Evolutionary conservation across 2,113 vertebrate species (phyloP).

Genomic region (Salvelinus sp.): DNA sequence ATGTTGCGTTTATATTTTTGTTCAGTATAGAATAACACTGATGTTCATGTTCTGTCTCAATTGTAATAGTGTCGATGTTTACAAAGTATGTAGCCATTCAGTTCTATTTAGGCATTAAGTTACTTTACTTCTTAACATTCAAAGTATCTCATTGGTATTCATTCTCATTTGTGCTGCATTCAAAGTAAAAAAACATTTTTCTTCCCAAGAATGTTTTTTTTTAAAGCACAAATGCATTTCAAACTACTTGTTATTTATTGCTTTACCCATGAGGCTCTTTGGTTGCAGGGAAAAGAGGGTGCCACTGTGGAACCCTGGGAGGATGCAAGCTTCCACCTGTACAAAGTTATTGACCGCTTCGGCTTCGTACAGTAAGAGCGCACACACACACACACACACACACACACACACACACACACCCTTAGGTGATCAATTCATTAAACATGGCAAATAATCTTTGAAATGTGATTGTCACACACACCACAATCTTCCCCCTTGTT

Average conservation of each 20-base stretch:
- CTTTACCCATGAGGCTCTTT: neutral
- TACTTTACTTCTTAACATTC: no score
- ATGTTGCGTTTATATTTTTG: neutral
- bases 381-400: neutral
- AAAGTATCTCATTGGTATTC: neutral
- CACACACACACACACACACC: neutral
- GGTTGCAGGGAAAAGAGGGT: slow-evolving; percentile 87
- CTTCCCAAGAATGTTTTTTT: neutral
- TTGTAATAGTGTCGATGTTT: no score
- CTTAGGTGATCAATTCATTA: neutral
- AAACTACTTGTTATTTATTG: neutral
- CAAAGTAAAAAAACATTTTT: neutral
- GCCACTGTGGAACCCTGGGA: slow-evolving; percentile 94
- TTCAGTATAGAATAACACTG: neutral
- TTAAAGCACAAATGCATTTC: slow-evolving; percentile 13
- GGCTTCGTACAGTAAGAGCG: slow-evolving; percentile 95
- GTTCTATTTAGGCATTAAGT: neutral
- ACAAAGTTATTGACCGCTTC: slow-evolving; percentile 95
- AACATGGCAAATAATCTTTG: neutral
- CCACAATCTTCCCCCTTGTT: no score
- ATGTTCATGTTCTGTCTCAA: neutral
- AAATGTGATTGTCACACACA: neutral
- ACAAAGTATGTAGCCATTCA: neutral
- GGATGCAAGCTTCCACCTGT: slow-evolving; percentile 92
- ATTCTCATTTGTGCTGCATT: neutral